Evolutionary conservation across 2,113 vertebrate genomes (phyloP).

Genomic region (Spermophilus dauricus): DNA sequence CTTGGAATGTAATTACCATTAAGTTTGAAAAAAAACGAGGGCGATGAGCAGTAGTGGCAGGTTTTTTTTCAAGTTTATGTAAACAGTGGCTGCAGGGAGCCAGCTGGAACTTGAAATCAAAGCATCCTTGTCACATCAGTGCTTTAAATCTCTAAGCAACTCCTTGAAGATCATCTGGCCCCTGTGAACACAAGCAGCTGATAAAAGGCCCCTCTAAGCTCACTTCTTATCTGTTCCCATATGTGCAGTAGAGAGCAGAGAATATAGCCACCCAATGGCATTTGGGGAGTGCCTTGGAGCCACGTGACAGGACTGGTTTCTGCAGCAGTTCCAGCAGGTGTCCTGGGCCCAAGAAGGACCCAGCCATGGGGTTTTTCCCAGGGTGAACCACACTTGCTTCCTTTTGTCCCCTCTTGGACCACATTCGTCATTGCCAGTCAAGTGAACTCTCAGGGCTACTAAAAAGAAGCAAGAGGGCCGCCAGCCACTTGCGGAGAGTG

Average conservation of each 20-base stretch:
- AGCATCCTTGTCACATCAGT: conserved; percentile 88
- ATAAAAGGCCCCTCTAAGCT: conserved; percentile 88
- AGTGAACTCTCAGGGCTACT: background rate
- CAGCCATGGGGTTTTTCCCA: background rate
- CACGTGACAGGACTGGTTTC: background rate
- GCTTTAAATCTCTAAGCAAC: conserved; percentile 88
- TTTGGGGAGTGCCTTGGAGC: background rate
- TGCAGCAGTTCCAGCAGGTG: background rate
- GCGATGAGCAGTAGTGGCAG: conserved; percentile 89
- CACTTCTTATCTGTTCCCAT: conserved; percentile 85
- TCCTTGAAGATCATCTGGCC: conserved; percentile 89
- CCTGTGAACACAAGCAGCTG: conserved; percentile 87
- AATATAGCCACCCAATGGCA: background rate
- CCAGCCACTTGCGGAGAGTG: background rate
- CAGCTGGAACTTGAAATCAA: conserved; percentile 88
- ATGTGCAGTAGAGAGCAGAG: background rate
- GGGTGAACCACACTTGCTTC: background rate
- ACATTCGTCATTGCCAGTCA: background rate
- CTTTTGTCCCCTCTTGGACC: background rate
- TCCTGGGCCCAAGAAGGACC: background rate
- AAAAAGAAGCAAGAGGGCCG: background rate
- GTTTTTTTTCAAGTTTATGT: conserved; percentile 90
- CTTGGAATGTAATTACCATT: conserved; percentile 90
- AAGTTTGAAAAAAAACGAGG: conserved; percentile 90
- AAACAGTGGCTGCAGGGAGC: conserved; percentile 88